A percentile compares a stretch with the other conserved stretches of the same genome.
These are phyloP conservation scores for Frieseomelitta varia DNA, from an alignment of 1,140 invertebrate species.

Conservation along the genomic window DNA sequence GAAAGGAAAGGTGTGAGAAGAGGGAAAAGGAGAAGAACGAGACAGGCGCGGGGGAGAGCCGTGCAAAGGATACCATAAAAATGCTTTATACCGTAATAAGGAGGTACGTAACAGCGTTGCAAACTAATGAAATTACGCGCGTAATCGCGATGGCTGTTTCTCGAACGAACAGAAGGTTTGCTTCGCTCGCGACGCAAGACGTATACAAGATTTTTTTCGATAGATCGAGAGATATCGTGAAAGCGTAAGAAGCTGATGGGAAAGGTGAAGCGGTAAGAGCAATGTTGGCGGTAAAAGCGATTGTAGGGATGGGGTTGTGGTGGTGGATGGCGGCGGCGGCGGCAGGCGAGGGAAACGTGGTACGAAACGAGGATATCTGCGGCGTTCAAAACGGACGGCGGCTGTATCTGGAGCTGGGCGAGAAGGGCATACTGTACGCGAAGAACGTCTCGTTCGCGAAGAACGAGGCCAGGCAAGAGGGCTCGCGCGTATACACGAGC, in stretches of 20 bases:
- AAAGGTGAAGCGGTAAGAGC: no score
- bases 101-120: conserved; percentile 58
- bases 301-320: conserved; percentile 18
- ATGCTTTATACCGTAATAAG: conserved; percentile 68
- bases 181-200: conserved; percentile 69
- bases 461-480: conserved; percentile 65
- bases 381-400: conserved; percentile 84
- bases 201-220: conserved; percentile 71
- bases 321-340: conserved; percentile 33
- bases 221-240: not conserved
- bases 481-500: conserved; percentile 60
- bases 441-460: conserved; percentile 82
- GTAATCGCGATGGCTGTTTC: conserved; percentile 63
- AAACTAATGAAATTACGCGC: conserved; percentile 69
- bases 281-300: not conserved
- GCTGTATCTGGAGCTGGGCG: conserved; percentile 85
- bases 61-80: conserved; percentile 64
- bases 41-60: no score
- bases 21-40: not conserved
- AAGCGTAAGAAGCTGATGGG: no score
- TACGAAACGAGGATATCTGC: conserved; percentile 84
- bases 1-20: no score
- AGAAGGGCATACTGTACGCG: conserved; percentile 83
- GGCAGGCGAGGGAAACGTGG: conserved; percentile 57
- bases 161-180: conserved; percentile 50